phyloP scores from a whole-genome alignment of 2,888 invertebrate genomes.

The Agonopterix arenella region DNA sequence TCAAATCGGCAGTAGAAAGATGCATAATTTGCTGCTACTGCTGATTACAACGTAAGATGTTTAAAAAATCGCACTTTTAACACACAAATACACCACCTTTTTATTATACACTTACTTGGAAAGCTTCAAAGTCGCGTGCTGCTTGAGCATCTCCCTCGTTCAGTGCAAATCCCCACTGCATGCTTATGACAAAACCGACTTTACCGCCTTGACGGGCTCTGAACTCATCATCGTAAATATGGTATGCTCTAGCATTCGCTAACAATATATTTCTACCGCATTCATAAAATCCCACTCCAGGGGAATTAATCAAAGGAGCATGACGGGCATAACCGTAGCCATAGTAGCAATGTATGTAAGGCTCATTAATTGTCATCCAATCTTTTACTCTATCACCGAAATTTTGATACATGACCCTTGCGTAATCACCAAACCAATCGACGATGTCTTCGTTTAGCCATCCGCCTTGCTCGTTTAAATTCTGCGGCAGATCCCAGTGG shows the following conservation, averaged over 20 bases:
- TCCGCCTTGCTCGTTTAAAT: constrained; percentile 67
- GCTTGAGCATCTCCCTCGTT: constrained; percentile 14
- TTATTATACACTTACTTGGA: constrained; percentile 25
- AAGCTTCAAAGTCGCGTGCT: constrained; percentile 12
- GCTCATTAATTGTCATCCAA: constrained; percentile 77
- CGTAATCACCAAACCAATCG: constrained; percentile 57
- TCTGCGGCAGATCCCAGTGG: constrained; percentile 57
- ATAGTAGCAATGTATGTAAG: constrained; percentile 33
- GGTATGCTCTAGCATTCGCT: constrained; percentile 69
- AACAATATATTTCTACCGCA: constrained; percentile 57
- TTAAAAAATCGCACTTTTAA: too few species aligned
- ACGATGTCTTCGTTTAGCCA: constrained; percentile 49
- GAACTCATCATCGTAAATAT: constrained; percentile 41
- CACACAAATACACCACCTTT: too few species aligned
- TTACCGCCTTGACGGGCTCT: constrained; percentile 45
- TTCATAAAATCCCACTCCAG: constrained; percentile 57
- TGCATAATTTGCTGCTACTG: too few species aligned
- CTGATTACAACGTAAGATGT: too few species aligned
- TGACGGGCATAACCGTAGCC: constrained; percentile 46
- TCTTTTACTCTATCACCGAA: constrained; percentile 63
- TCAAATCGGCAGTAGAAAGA: too few species aligned
- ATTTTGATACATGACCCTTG: constrained; percentile 42
- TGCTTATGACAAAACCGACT: constrained; percentile 54
- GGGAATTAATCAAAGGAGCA: constrained; percentile 36
- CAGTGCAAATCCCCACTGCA: constrained; percentile 16